Evolutionary conservation across 2,888 invertebrate species (phyloP).

Genomic region (Pristionchus maxplancki): DNA sequence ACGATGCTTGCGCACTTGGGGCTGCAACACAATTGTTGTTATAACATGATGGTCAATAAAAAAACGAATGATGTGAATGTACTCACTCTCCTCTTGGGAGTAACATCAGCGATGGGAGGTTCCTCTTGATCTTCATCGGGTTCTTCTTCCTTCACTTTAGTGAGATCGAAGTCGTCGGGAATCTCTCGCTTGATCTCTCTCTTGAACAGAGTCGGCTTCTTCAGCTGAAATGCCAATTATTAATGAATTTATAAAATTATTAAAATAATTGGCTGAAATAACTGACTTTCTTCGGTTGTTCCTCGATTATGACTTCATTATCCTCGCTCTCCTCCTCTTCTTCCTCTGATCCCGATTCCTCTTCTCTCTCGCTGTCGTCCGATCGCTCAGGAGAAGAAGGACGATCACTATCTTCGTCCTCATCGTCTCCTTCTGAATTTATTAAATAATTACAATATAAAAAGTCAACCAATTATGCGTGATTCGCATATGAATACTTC

Average conservation of each 20-base stretch:
- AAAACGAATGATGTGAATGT: no score
- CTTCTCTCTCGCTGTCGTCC: conserved; percentile 20
- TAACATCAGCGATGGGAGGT: background rate
- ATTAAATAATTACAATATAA: background rate
- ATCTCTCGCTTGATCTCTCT: background rate
- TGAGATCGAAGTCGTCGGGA: background rate
- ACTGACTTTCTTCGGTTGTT: background rate
- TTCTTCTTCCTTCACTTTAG: conserved; percentile 20
- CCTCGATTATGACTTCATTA: conserved; percentile 4
- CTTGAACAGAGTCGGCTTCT: conserved; percentile 20
- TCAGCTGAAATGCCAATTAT: background rate
- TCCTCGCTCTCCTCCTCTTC: conserved; percentile 8
- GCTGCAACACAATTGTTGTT: background rate
- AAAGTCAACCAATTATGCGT: background rate
- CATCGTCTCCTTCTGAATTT: background rate
- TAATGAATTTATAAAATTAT: background rate
- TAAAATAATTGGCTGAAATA: background rate
- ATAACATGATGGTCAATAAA: no score
- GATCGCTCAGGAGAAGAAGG: background rate
- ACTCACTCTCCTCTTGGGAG: conserved; percentile 23
- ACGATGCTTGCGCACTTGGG: background rate
- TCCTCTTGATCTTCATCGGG: background rate
- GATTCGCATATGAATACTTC: no score
- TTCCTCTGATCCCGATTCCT: background rate
- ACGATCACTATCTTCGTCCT: conserved; percentile 21